Evolutionary conservation across 2,113 vertebrate species (phyloP).

Genomic region (Python bivittatus): DNA sequence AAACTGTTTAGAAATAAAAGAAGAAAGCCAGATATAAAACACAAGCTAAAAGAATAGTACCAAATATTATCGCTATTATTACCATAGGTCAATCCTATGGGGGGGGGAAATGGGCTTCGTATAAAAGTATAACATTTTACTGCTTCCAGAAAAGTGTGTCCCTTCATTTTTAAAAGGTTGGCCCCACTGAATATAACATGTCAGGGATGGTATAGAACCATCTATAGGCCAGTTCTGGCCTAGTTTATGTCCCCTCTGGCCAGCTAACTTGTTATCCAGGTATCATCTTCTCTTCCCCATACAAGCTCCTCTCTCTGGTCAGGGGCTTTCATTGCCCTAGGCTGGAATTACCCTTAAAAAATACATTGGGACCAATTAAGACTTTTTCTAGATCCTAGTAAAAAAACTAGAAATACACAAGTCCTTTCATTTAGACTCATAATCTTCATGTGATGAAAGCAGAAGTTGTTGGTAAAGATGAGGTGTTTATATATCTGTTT

Average conservation of each 20-base stretch:
- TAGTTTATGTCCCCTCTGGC: background rate
- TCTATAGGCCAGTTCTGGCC: background rate
- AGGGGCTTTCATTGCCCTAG: background rate
- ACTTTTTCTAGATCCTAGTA: background rate
- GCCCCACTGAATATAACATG: background rate
- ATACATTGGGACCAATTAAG: background rate
- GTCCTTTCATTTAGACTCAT: background rate
- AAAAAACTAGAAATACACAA: background rate
- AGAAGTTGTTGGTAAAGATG: background rate
- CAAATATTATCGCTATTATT: background rate
- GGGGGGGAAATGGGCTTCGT: background rate
- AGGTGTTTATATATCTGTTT: background rate
- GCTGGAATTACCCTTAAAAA: background rate
- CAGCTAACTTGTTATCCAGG: background rate
- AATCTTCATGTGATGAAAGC: background rate
- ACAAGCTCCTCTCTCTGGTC: background rate
- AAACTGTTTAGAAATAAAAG: background rate
- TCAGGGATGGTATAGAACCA: background rate
- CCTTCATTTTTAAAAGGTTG: background rate
- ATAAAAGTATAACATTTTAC: slow-evolving; percentile 8
- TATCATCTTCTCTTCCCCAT: background rate
- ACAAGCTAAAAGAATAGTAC: background rate
- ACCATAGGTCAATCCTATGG: background rate
- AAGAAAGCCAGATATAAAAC: background rate
- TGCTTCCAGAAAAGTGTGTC: background rate